Evolutionary conservation across 2,888 invertebrate genomes (phyloP).

Genomic region (Tryphoninae sp.): DNA sequence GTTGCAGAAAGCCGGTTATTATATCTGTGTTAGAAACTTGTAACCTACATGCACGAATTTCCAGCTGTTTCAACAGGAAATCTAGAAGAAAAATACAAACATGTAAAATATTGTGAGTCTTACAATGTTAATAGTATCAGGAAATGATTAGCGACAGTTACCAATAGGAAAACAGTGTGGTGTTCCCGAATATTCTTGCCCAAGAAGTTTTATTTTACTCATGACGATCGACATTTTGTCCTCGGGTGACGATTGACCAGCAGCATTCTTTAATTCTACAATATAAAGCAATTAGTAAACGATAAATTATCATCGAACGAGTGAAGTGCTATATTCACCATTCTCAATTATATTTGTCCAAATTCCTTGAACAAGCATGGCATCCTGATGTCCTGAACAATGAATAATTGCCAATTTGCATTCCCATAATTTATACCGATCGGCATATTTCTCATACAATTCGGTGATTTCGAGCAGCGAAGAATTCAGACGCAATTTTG

Average conservation of each 20-base stretch:
- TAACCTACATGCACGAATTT: slow-evolving; percentile 89
- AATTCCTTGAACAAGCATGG: slow-evolving; percentile 92
- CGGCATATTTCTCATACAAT: slow-evolving; percentile 95
- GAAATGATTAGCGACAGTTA: slow-evolving; percentile 80
- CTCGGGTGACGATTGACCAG: slow-evolving; percentile 80
- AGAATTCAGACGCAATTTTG: slow-evolving; percentile 89
- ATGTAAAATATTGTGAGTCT: background rate
- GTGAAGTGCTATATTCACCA: slow-evolving; percentile 71
- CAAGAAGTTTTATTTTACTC: slow-evolving; percentile 89
- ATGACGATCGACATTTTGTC: slow-evolving; percentile 87
- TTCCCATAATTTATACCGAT: slow-evolving; percentile 94
- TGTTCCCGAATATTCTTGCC: slow-evolving; percentile 90
- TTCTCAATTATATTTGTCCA: slow-evolving; percentile 92
- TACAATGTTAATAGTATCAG: slow-evolving; percentile 14
- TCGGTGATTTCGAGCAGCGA: slow-evolving; percentile 93
- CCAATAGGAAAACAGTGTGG: slow-evolving; percentile 94
- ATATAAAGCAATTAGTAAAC: slow-evolving; percentile 48
- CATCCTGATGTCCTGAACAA: slow-evolving; percentile 96
- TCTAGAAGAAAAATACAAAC: slow-evolving; percentile 82
- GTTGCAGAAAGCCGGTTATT: slow-evolving; percentile 88
- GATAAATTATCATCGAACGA: background rate
- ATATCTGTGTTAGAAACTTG: slow-evolving; percentile 89
- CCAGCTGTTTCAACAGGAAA: slow-evolving; percentile 90
- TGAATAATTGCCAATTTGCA: slow-evolving; percentile 97
- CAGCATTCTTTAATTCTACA: slow-evolving; percentile 83